Conservation (phyloP, 2,113 vertebrate species). For the Callipepla californica region DNA sequence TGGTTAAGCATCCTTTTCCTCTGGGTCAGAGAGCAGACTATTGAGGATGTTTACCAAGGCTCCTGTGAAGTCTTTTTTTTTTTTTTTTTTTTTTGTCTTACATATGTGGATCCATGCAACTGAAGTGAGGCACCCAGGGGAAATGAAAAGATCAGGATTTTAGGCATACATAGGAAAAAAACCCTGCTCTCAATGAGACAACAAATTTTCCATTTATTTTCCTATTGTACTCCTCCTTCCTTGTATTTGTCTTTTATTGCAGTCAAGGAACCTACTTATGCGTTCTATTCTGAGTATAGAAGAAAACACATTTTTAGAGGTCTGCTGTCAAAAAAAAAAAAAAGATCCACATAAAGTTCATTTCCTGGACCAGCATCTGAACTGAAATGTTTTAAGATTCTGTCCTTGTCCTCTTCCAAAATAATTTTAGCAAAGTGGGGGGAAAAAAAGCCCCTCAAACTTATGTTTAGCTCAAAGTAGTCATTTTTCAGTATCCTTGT, state of each 20-base stretch:
- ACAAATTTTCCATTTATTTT: neutral
- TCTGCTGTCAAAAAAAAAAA: neutral
- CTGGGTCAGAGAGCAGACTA: neutral
- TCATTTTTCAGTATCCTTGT: neutral
- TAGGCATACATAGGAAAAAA: neutral
- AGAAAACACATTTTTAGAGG: neutral
- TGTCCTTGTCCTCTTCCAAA: neutral
- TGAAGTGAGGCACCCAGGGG: neutral
- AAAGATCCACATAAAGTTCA: neutral
- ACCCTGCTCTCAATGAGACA: neutral
- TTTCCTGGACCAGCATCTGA: neutral
- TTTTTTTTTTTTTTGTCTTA: neutral
- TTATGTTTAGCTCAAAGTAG: neutral
- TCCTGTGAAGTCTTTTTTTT: neutral
- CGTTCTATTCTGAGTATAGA: neutral
- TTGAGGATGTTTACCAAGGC: neutral
- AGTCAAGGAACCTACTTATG: neutral
- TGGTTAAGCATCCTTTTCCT: neutral
- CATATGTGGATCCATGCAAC: neutral
- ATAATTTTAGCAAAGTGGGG: neutral
- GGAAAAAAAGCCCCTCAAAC: accelerated
- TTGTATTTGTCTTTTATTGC: neutral
- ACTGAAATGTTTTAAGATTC: neutral
- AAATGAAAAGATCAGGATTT: neutral
- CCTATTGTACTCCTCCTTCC: neutral